Conservation (phyloP, 2,113 vertebrate genomes). For the Cyphomyrus plagiostoma region DNA sequence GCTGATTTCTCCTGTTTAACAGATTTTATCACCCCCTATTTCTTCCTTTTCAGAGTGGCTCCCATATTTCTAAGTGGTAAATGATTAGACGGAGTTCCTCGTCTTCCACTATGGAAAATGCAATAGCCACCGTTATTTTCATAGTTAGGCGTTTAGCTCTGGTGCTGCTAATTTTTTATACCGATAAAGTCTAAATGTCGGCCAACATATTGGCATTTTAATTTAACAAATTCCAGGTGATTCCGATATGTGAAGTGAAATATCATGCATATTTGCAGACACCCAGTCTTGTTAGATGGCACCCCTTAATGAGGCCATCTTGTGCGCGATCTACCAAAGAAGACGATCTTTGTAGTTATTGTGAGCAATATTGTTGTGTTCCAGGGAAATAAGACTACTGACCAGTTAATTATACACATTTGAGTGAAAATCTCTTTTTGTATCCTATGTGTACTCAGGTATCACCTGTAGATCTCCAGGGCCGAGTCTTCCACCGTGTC, state of each 20-base stretch:
- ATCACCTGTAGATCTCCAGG: conserved; percentile 68
- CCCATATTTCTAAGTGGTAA: not conserved
- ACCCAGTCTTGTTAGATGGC: not conserved
- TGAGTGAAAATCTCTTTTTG: not conserved
- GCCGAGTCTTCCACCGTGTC: conserved; percentile 57
- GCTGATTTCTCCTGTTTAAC: not conserved
- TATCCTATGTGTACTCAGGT: not conserved
- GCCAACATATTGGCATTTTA: not conserved
- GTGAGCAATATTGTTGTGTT: not conserved
- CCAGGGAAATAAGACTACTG: not conserved
- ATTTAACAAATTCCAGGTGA: not conserved
- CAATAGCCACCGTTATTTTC: not conserved
- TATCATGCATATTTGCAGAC: not conserved
- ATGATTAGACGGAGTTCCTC: not conserved
- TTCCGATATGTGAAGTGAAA: not conserved
- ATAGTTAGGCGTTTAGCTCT: not conserved
- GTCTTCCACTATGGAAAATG: not conserved
- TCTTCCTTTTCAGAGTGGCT: not conserved
- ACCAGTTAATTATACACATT: not conserved
- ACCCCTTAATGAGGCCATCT: not conserved
- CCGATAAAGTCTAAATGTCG: not conserved
- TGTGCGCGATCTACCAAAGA: not conserved
- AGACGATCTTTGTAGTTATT: not conserved
- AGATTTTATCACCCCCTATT: not conserved
- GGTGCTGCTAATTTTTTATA: not conserved